Evolutionary conservation across 2,113 vertebrate species (phyloP), one percentile per base, ranked within the genome.

Genomic region (Synodontis membranacea): DNA sequence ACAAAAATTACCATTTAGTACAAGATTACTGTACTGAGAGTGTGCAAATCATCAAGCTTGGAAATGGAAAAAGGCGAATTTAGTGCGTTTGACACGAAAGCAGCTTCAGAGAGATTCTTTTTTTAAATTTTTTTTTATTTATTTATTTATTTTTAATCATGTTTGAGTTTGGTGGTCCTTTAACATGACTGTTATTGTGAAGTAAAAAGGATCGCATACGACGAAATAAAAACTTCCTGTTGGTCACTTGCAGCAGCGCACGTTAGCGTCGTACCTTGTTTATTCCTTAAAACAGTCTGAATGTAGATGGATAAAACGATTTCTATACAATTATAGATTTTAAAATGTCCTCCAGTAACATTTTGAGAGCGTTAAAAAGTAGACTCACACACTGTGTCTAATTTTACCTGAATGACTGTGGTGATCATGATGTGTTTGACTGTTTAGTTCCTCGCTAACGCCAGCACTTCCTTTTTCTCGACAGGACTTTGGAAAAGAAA

Each of bases 401-500:
- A 37, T 68, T 68, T 37, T 7, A 8, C 31, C 31, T 37, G 3
- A 11, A 62, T 34, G 34, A 66, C 0, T 31, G 62, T 3, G 0
- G 15, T 9, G 23, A 0, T 54, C 31, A 17, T 54, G 31, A 37
- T 5, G 1, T 81, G 15, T 0, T 5, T 10, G 58, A 12, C 11
- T 46, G 10, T 83, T 12, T 34, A 54, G 46, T 68, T 82, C 19
- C n/a, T 75, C 14, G 68, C 60, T 46, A 15, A 31, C 87, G 25
- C 6, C 0, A 9, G 46, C 76, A 31, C 28, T 31, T 34, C n/a
- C 5, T 72, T 15, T 80, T 92, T 80, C 66, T 44, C 78, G 68
- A 42, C 92, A 99, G 98, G 93, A 99, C 97, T 94, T 96, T 99
- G 97, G 97, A 99, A 95, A 99, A 99, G 95, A 99, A 99, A 94